Conservation (phyloP, 2,797 vertebrate genomes). For the Aselliscus stoliczkanus region DNA sequence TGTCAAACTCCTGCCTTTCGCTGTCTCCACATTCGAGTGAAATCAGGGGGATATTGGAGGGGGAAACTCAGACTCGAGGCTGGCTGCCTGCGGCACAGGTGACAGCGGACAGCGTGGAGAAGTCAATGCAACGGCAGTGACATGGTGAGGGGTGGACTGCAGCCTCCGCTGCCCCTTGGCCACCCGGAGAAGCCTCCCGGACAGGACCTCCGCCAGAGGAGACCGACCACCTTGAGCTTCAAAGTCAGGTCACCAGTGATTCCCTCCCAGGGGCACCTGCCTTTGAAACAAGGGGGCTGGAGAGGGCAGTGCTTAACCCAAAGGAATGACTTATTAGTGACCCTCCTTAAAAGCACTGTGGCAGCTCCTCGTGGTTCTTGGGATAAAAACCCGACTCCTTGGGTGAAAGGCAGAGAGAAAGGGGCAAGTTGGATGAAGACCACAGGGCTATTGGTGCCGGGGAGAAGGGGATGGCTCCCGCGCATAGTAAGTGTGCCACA, state of each 20-base stretch:
- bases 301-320: background rate
- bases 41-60: background rate
- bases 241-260: background rate
- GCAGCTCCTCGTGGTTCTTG: background rate
- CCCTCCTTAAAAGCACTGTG: background rate
- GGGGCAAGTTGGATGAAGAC: background rate
- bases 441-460: fast-evolving
- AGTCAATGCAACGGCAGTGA: background rate
- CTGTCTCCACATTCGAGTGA: background rate
- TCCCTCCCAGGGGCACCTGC: background rate
- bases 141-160: background rate
- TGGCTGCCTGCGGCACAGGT: background rate
- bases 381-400: background rate
- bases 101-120: background rate
- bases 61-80: background rate
- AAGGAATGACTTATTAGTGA: background rate
- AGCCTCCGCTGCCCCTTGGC: background rate
- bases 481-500: background rate
- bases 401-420: background rate
- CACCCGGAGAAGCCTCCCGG: no score
- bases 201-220: no score
- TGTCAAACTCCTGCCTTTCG: background rate
- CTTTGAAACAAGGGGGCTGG: background rate
- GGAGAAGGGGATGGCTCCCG: background rate
- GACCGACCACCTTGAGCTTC: background rate